Conservation (phyloP, 2,797 vertebrate species). For the Nannoperca obscura region DNA sequence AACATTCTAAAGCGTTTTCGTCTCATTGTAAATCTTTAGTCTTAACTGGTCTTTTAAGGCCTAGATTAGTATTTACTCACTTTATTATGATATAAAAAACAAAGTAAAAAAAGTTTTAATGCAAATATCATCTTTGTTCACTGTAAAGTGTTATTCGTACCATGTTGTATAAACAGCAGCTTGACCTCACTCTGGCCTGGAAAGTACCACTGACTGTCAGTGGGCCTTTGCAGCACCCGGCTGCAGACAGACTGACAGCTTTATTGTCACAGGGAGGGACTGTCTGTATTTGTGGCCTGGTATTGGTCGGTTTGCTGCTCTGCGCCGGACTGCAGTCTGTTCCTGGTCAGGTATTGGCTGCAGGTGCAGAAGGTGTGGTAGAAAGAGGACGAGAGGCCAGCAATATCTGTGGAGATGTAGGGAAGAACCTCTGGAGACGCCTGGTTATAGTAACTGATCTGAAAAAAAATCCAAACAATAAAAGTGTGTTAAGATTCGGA, state of each 20-base stretch:
- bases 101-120: background rate
- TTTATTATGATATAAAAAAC: background rate
- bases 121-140: background rate
- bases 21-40: too few species aligned
- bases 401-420: conserved; percentile 92
- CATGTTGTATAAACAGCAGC: background rate
- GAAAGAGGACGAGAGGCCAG: conserved; percentile 91
- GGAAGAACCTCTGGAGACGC: conserved; percentile 90
- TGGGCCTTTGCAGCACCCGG: too few species aligned
- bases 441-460: conserved; percentile 96
- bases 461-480: background rate
- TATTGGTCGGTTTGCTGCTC: background rate
- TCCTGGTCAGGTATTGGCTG: conserved; percentile 87
- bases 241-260: conserved; percentile 5
- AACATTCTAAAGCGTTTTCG: too few species aligned
- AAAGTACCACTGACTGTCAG: background rate
- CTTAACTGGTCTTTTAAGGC: too few species aligned
- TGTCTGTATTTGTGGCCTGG: background rate
- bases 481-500: background rate
- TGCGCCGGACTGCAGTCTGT: conserved; percentile 71
- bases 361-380: conserved; percentile 89
- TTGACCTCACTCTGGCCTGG: background rate
- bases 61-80: background rate
- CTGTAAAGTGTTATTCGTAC: conserved; percentile 8
- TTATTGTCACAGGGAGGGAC: background rate